Evolutionary conservation across 2,113 vertebrate genomes (phyloP).

Genomic region (Hyperoodon ampullatus): DNA sequence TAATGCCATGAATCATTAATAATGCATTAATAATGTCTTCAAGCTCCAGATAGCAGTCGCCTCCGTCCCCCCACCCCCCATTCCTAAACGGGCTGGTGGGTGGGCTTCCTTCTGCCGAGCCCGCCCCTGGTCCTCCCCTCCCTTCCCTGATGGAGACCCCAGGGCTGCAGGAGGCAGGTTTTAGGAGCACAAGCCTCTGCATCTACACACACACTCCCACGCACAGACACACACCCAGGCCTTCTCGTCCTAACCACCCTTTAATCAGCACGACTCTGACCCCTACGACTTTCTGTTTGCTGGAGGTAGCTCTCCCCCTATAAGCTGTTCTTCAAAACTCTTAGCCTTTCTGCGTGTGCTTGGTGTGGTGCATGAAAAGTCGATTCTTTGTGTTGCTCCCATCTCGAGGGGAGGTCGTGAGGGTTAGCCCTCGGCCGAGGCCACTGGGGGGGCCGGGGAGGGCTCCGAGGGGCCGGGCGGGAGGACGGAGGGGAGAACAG

Average conservation of each 20-base stretch:
- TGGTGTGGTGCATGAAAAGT: conserved; percentile 84
- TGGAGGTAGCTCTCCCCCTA: conserved; percentile 74
- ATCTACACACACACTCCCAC: neutral
- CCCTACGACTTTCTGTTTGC: conserved; percentile 76
- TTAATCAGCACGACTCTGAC: conserved; percentile 77
- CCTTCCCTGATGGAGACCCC: neutral
- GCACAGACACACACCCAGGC: conserved; percentile 46
- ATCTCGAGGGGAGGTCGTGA: conserved; percentile 65
- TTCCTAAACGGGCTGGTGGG: neutral
- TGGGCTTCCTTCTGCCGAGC: neutral
- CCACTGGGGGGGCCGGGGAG: conserved; percentile 27
- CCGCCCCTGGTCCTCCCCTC: neutral
- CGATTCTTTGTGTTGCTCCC: conserved; percentile 83
- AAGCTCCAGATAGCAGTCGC: neutral
- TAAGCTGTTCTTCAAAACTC: conserved; percentile 81
- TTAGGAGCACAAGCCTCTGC: neutral
- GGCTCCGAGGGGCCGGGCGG: neutral
- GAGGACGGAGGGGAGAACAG: conserved; percentile 26
- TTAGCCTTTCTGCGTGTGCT: conserved; percentile 82
- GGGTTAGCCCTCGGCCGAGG: conserved; percentile 47
- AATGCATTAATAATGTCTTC: neutral
- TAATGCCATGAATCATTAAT: neutral
- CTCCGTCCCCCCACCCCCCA: neutral
- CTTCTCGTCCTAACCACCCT: conserved; percentile 72
- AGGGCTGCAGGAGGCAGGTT: neutral